phyloP scores from a whole-genome alignment of 2,888 invertebrate genomes.

The Trisateles emortualis region DNA sequence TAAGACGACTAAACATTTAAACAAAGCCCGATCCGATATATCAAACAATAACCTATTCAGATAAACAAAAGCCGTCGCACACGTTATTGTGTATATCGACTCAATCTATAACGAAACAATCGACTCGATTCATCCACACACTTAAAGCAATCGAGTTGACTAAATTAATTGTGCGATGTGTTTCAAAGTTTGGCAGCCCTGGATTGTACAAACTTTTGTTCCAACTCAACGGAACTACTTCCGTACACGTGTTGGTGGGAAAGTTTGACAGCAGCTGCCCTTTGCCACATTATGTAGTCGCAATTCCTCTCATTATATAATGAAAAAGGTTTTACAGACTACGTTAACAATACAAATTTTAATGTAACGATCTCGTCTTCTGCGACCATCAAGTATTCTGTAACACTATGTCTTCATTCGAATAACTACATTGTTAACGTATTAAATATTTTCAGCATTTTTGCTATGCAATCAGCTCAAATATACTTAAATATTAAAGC shows the following conservation, averaged over 20 bases:
- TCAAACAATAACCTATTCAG: conserved; percentile 1
- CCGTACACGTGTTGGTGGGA: conserved; percentile 35
- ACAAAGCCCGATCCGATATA: background rate
- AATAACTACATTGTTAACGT: too few relatives aligned
- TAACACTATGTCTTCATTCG: too few relatives aligned
- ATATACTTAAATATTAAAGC: too few relatives aligned
- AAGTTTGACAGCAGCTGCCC: conserved; percentile 42
- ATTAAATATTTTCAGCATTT: too few relatives aligned
- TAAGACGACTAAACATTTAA: background rate
- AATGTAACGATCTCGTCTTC: too few relatives aligned
- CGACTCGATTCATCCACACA: conserved; percentile 6
- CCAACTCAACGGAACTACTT: conserved; percentile 22
- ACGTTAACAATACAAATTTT: background rate
- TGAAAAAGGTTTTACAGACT: conserved; percentile 6
- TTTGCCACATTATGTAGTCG: conserved; percentile 22
- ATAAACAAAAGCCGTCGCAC: background rate
- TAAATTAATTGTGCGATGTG: conserved; percentile 36
- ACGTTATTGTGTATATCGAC: background rate
- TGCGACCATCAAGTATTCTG: too few relatives aligned
- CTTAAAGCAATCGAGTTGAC: conserved; percentile 3
- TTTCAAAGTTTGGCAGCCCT: conserved; percentile 45
- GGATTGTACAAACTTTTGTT: conserved; percentile 28
- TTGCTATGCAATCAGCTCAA: too few relatives aligned
- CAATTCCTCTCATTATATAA: conserved; percentile 19
- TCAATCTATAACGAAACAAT: conserved; percentile 3